These are phyloP conservation scores for Bradypus variegatus DNA, from an alignment of 2,797 vertebrate species.

Conservation along the genomic window DNA sequence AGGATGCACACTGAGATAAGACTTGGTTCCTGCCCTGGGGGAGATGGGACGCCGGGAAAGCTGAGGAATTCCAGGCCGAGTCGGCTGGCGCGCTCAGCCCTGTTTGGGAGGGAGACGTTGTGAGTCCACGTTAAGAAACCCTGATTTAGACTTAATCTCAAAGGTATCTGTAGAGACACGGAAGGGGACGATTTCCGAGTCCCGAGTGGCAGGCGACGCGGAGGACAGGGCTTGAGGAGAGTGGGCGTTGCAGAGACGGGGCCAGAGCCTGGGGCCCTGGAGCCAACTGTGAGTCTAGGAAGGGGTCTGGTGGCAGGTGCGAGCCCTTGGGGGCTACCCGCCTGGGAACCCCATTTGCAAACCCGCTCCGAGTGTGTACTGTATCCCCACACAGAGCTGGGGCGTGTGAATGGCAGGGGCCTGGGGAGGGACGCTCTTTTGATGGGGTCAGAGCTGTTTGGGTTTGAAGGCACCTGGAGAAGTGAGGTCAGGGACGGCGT, in stretches of 20 bases:
- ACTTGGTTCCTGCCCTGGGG: background rate
- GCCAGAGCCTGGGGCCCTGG: no score
- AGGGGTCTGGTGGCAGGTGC: background rate
- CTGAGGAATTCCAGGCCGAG: background rate
- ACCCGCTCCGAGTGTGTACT: background rate
- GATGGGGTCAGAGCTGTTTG: background rate
- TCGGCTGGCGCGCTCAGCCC: background rate
- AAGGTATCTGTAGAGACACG: background rate
- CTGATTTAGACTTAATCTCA: background rate
- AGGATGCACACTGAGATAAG: background rate
- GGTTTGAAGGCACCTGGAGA: background rate
- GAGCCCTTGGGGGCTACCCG: background rate
- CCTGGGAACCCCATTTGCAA: background rate
- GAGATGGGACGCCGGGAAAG: no score
- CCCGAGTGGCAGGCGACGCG: background rate
- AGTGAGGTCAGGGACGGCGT: no score
- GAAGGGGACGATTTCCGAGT: background rate
- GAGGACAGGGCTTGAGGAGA: background rate
- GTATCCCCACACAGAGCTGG: no score
- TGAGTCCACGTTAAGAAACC: conserved; percentile 36
- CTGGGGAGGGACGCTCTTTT: background rate
- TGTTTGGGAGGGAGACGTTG: conserved; percentile 23
- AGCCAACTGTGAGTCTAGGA: background rate
- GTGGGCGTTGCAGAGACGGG: background rate
- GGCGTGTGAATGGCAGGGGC: no score